phyloP scores from a whole-genome alignment of 2,113 vertebrate species.

The Stigmatopora argus region DNA sequence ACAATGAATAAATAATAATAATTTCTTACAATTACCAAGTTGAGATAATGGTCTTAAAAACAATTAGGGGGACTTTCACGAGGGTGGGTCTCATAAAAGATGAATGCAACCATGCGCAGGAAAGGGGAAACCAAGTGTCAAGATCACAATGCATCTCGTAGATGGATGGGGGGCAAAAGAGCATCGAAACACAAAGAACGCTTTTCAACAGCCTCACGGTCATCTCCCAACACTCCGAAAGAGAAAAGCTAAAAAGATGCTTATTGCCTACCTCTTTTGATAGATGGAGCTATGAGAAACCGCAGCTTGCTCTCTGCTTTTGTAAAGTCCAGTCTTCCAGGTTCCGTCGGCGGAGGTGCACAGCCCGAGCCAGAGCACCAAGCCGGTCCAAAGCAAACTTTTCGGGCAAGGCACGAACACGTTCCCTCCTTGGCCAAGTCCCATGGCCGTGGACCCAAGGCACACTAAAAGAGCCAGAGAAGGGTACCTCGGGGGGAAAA shows the following conservation, averaged over 20 bases:
- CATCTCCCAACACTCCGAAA: not conserved
- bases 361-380: constrained; percentile 64
- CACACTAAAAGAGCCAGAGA: constrained; percentile 22
- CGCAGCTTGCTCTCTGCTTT: constrained; percentile 53
- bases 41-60: not conserved
- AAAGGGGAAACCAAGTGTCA: constrained; percentile 66
- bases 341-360: constrained; percentile 56
- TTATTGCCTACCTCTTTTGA: constrained; percentile 62
- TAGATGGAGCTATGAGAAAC: constrained; percentile 57
- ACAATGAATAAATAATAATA: too few species aligned
- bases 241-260: not conserved
- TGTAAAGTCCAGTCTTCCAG: constrained; percentile 73
- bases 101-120: constrained; percentile 35
- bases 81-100: constrained; percentile 6
- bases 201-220: not conserved
- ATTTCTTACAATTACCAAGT: too few species aligned
- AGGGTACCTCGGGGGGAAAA: constrained; percentile 14
- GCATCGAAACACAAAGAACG: constrained; percentile 6
- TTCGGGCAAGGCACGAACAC: constrained; percentile 49
- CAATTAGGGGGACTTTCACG: not conserved
- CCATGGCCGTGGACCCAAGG: constrained; percentile 60
- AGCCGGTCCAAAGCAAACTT: constrained; percentile 53
- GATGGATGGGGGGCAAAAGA: constrained; percentile 52
- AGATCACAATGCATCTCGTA: constrained; percentile 47
- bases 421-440: constrained; percentile 44